Evolutionary conservation across 2,113 vertebrate genomes (phyloP), one percentile per base, ranked within the genome.

Genomic region (Ctenomys sociabilis): DNA sequence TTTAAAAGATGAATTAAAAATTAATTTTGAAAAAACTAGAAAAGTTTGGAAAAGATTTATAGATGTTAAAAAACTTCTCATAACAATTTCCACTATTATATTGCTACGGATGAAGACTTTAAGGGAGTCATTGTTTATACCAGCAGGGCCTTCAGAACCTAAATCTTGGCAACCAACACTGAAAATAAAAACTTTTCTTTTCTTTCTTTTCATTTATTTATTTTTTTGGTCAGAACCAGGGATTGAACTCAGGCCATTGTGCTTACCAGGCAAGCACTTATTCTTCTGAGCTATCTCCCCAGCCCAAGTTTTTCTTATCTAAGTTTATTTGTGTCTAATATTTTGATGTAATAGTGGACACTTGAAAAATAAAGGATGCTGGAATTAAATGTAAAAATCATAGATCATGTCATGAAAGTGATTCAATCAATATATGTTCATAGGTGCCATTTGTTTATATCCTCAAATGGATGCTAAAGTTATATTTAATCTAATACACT

Each of bases 1-100:
- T 91, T 68, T 88, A 78, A 93, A 28, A 81, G 91, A 72, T 82
- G 70, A 52, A 66, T 17, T 72, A 40, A 86, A 35, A 90, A 63
- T 28, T 54, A 5, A 11, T 30, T 19, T 59, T 19, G 5, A 32
- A 59, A 85, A 87, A 54, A 21, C 6, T 24, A 14, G 2, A 68
- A 45, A 52, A 40, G 2, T 43, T 54, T 54, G 14, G 13, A 93
- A 83, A 57, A 80, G 9, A 72, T 91, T 28, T 81, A 16, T 30
- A 30, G 81, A 40, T 28, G 21, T 64, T 91, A 22, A 26, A 75
- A 72, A 91, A 77, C 26, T 37, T 14, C 13, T 72, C 14, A 0
- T 72, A 61, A 64, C 1, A 59, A 49, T 83, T 70, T 77, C 77
- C 83, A 35, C 4, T 5, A 17, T 16, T 21, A 35, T 82, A 3